Conservation (phyloP, 1,140 invertebrate genomes). For the Drosophila varians region DNA sequence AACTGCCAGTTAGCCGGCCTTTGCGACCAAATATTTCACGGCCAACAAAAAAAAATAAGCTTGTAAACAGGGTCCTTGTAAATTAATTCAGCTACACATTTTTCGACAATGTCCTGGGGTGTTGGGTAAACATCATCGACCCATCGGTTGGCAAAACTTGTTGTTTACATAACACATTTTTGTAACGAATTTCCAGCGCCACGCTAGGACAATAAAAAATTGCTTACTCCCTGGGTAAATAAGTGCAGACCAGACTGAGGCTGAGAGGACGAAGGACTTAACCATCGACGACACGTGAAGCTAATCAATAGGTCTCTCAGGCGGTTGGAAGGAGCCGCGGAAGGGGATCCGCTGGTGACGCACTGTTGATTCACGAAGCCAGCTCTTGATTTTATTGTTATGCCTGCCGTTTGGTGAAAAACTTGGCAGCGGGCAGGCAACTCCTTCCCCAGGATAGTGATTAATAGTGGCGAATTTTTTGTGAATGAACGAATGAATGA, state of each 20-base stretch:
- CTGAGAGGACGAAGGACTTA: conserved; percentile 21
- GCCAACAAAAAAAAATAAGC: not conserved
- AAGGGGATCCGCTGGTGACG: conserved; percentile 50
- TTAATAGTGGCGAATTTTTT: conserved; percentile 72
- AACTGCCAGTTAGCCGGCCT: conserved; percentile 1
- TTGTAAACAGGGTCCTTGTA: conserved; percentile 14
- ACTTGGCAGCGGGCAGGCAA: not conserved
- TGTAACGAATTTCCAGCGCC: conserved; percentile 36
- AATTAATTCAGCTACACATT: conserved; percentile 16
- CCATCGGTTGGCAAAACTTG: not conserved
- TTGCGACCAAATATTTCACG: conserved; percentile 5
- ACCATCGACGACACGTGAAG: conserved; percentile 73
- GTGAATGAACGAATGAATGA: conserved; percentile 66
- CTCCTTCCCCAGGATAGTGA: conserved; percentile 20
- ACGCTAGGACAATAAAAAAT: conserved; percentile 44
- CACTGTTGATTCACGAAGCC: conserved; percentile 71
- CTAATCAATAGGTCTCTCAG: conserved; percentile 62
- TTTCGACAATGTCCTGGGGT: not conserved
- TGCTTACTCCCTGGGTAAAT: conserved; percentile 16
- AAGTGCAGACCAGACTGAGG: conserved; percentile 66
- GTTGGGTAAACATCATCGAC: conserved; percentile 17
- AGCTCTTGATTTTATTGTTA: conserved; percentile 71
- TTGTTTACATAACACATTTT: conserved; percentile 51
- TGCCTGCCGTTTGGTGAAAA: conserved; percentile 5
- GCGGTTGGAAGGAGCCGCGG: not conserved